Evolutionary conservation across 2,113 vertebrate species (phyloP).

Genomic region (Seriola dumerili): DNA sequence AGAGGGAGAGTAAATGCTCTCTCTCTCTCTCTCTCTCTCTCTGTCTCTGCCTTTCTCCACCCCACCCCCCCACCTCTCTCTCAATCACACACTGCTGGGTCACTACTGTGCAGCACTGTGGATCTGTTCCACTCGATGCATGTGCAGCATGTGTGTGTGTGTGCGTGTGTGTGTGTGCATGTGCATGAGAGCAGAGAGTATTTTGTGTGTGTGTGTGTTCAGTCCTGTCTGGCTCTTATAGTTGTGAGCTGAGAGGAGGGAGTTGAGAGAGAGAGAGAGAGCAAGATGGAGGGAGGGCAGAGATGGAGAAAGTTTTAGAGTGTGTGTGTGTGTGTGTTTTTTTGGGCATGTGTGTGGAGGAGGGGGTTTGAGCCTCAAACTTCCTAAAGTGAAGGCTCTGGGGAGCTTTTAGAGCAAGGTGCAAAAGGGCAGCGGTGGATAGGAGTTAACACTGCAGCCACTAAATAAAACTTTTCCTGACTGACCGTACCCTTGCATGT

Average conservation of each 20-base stretch:
- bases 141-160: constrained; percentile 55
- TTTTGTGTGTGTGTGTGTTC: constrained; percentile 48
- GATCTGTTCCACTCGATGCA: constrained; percentile 68
- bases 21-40: constrained; percentile 26
- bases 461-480: constrained; percentile 13
- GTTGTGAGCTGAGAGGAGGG: constrained; percentile 65
- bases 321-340: constrained; percentile 39
- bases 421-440: constrained; percentile 68
- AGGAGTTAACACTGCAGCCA: constrained; percentile 36
- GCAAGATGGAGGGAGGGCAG: constrained; percentile 41
- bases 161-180: constrained; percentile 43
- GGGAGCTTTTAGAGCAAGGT: constrained; percentile 79
- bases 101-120: constrained; percentile 60
- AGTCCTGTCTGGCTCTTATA: constrained; percentile 68
- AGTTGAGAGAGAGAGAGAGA: constrained; percentile 36
- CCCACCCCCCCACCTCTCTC: constrained; percentile 17
- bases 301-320: constrained; percentile 55
- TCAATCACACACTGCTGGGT: constrained; percentile 56
- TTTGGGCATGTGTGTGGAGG: constrained; percentile 39
- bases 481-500: background rate
- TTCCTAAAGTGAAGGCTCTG: constrained; percentile 70
- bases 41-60: constrained; percentile 27
- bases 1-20: constrained; percentile 44
- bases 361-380: constrained; percentile 64
- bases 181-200: constrained; percentile 51